Evolutionary conservation across 2,888 invertebrate genomes (phyloP).

Genomic region (Ormyrus thymus): DNA sequence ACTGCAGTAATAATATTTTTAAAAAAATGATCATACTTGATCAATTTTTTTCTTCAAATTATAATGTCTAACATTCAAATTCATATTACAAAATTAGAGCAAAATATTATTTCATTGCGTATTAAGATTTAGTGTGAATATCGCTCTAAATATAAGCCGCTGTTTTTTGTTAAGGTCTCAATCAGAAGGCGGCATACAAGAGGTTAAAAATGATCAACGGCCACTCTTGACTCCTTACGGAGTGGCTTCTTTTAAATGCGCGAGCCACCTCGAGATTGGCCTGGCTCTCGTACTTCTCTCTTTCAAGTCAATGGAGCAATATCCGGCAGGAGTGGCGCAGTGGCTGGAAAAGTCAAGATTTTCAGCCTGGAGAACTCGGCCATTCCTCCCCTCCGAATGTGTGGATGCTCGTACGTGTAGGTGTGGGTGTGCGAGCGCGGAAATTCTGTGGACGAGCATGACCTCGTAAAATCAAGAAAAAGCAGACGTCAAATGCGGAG

Average conservation of each 20-base stretch:
- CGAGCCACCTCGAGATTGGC: slow-evolving; percentile 17
- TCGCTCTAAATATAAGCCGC: too few relatives aligned
- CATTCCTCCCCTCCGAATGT: neutral
- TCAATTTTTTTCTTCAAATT: too few relatives aligned
- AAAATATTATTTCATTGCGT: too few relatives aligned
- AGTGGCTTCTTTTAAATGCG: slow-evolving; percentile 19
- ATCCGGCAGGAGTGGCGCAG: slow-evolving; percentile 30
- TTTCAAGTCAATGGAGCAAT: slow-evolving; percentile 51
- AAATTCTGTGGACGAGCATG: slow-evolving; percentile 11
- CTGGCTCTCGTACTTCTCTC: neutral
- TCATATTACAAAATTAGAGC: too few relatives aligned
- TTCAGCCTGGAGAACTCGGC: slow-evolving; percentile 15
- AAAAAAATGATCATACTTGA: too few relatives aligned
- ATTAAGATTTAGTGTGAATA: too few relatives aligned
- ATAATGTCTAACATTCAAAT: too few relatives aligned
- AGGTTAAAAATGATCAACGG: slow-evolving; percentile 29
- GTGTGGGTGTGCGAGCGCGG: neutral
- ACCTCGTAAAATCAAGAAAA: slow-evolving; percentile 28
- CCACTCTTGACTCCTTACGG: neutral
- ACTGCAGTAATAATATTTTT: too few relatives aligned
- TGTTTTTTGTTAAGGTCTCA: too few relatives aligned
- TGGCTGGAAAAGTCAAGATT: neutral
- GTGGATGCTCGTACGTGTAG: too few relatives aligned
- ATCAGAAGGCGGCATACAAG: neutral
- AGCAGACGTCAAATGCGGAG: too few relatives aligned